Conservation (phyloP, 2,888 invertebrate species). For the Hecatera dysodea region DNA sequence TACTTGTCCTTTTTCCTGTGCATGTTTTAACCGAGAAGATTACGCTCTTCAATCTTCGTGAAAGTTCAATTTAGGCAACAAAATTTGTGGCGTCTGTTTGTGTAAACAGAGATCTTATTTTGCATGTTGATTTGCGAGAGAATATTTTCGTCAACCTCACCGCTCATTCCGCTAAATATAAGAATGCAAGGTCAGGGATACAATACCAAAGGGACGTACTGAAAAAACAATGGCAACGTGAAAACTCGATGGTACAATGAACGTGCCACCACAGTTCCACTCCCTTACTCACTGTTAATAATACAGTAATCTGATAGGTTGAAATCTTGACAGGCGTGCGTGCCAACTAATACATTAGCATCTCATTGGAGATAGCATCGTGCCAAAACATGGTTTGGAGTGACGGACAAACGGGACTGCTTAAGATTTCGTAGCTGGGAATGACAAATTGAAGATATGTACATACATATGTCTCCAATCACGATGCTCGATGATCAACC, state of each 20-base stretch:
- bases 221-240: slow-evolving; percentile 74
- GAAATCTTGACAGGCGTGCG: slow-evolving; percentile 73
- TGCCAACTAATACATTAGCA: slow-evolving; percentile 90
- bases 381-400: slow-evolving; percentile 77
- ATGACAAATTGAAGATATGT: slow-evolving; percentile 72
- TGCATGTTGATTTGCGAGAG: slow-evolving; percentile 28
- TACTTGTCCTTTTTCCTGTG: slow-evolving; percentile 14
- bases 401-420: slow-evolving; percentile 72
- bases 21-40: slow-evolving; percentile 16
- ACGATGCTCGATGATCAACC: slow-evolving; percentile 64
- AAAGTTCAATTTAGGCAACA: slow-evolving; percentile 17
- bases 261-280: slow-evolving; percentile 51
- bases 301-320: slow-evolving; percentile 83
- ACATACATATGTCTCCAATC: slow-evolving; percentile 62
- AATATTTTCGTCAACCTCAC: slow-evolving; percentile 37
- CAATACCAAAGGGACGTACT: slow-evolving; percentile 67
- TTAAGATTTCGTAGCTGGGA: slow-evolving; percentile 64
- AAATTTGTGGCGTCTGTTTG: slow-evolving; percentile 9
- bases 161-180: slow-evolving; percentile 68
- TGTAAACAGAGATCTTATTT: slow-evolving; percentile 32
- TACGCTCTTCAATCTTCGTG: slow-evolving; percentile 18
- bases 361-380: slow-evolving; percentile 83
- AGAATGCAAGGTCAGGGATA: slow-evolving; percentile 71
- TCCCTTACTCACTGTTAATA: slow-evolving; percentile 75
- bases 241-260: slow-evolving; percentile 72